These are phyloP conservation scores for Drosophila kikkawai DNA, from an alignment of 1,140 invertebrate species.

Conservation along the genomic window DNA sequence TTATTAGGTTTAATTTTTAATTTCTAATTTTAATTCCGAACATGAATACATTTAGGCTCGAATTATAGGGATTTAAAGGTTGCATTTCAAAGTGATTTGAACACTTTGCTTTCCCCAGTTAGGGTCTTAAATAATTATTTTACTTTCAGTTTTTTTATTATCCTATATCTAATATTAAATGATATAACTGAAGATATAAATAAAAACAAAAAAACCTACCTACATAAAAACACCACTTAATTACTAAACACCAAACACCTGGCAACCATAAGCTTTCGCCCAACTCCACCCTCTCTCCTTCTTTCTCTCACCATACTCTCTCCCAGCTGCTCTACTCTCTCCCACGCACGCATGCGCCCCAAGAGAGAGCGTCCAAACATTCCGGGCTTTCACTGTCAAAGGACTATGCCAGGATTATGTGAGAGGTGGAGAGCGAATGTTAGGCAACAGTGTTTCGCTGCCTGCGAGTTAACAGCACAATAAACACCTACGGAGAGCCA, in stretches of 20 bases:
- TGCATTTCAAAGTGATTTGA: neutral
- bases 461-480: constrained; percentile 62
- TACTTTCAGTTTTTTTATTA: too few relatives aligned
- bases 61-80: neutral
- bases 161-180: too few relatives aligned
- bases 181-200: too few relatives aligned
- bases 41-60: too few relatives aligned
- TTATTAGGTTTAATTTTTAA: neutral
- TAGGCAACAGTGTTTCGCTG: constrained; percentile 68
- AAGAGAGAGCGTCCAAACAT: constrained; percentile 38
- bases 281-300: neutral
- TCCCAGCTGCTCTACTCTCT: constrained; percentile 34
- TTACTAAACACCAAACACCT: neutral
- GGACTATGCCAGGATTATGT: constrained; percentile 11
- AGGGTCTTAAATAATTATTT: neutral
- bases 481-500: constrained; percentile 66
- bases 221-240: neutral
- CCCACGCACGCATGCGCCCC: constrained; percentile 19
- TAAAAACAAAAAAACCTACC: too few relatives aligned
- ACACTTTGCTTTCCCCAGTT: neutral
- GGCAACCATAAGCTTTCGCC: constrained; percentile 4
- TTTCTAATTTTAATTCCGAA: neutral
- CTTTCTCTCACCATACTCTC: neutral
- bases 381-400: constrained; percentile 17
- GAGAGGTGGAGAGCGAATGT: constrained; percentile 41